Evolutionary conservation across 2,113 vertebrate species (phyloP).

Genomic region (Chitala chitala): DNA sequence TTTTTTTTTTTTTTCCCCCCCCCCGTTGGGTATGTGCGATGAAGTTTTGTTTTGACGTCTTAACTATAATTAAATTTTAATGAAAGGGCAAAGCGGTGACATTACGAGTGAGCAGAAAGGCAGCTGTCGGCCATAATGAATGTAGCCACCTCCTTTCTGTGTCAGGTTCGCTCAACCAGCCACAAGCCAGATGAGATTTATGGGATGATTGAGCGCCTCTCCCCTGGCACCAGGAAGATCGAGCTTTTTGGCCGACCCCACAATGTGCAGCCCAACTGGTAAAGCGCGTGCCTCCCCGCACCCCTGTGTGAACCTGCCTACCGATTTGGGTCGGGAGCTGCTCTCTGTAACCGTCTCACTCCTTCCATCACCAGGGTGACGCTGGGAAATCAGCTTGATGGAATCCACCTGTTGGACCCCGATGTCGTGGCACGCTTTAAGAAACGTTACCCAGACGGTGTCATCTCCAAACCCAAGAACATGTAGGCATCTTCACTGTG

Average conservation of each 20-base stretch:
- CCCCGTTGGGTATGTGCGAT: too few species aligned
- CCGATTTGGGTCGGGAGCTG: too few species aligned
- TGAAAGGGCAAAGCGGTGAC: background rate
- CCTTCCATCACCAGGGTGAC: constrained; percentile 71
- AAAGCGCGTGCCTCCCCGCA: too few species aligned
- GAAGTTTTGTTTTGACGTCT: too few species aligned
- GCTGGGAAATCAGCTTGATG: constrained; percentile 85
- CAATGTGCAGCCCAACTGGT: constrained; percentile 93
- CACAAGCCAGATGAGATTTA: constrained; percentile 93
- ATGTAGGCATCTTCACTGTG: constrained; percentile 47
- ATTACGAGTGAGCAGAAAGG: background rate
- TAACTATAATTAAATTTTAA: background rate
- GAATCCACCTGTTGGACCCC: constrained; percentile 84
- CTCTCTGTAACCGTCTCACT: too few species aligned
- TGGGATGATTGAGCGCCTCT: constrained; percentile 88
- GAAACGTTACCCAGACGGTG: constrained; percentile 80
- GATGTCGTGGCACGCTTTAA: constrained; percentile 86
- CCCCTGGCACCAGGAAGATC: constrained; percentile 84
- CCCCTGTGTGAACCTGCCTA: too few species aligned
- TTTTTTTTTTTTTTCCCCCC: too few species aligned
- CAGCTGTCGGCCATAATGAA: background rate
- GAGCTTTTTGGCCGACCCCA: constrained; percentile 86
- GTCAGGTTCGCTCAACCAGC: constrained; percentile 84
- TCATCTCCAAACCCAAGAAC: constrained; percentile 84
- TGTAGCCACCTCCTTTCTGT: background rate